Percentiles rank a stretch among this genome's conserved stretches.
Evolutionary conservation across 2,888 invertebrate species (phyloP).

Genomic region (Tachina fera): DNA sequence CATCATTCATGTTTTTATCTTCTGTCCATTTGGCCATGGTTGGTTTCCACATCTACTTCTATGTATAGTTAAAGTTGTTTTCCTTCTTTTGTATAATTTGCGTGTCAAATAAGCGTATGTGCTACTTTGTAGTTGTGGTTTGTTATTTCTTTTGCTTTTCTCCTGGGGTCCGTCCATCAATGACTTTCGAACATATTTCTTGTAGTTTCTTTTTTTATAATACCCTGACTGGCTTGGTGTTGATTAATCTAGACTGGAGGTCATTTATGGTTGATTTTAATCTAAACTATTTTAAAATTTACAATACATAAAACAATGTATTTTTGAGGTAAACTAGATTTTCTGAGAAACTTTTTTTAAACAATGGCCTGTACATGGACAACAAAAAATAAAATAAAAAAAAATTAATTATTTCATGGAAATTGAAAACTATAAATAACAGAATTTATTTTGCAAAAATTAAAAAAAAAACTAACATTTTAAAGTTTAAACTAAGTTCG

Average conservation of each 20-base stretch:
- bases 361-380: background rate
- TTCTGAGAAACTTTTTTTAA: slow-evolving; percentile 31
- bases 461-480: too few relatives aligned
- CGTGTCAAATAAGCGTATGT: slow-evolving; percentile 71
- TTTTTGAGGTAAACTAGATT: background rate
- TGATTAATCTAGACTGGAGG: slow-evolving; percentile 69
- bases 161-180: slow-evolving; percentile 35
- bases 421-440: too few relatives aligned
- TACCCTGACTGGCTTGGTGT: slow-evolving; percentile 33
- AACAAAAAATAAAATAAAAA: too few relatives aligned
- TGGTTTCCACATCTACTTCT: slow-evolving; percentile 18
- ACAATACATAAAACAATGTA: background rate
- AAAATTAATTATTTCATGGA: too few relatives aligned
- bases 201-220: background rate
- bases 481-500: too few relatives aligned
- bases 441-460: too few relatives aligned
- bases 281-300: slow-evolving; percentile 58
- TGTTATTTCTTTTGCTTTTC: background rate
- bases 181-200: background rate
- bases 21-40: slow-evolving; percentile 39
- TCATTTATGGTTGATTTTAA: slow-evolving; percentile 67
- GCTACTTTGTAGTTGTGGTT: slow-evolving; percentile 65
- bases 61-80: slow-evolving; percentile 18
- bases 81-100: slow-evolving; percentile 63
- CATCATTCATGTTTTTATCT: slow-evolving; percentile 67